Evolutionary conservation across 2,113 vertebrate species (phyloP), one percentile per base, ranked within the genome.

Genomic region (Cairina moschata): DNA sequence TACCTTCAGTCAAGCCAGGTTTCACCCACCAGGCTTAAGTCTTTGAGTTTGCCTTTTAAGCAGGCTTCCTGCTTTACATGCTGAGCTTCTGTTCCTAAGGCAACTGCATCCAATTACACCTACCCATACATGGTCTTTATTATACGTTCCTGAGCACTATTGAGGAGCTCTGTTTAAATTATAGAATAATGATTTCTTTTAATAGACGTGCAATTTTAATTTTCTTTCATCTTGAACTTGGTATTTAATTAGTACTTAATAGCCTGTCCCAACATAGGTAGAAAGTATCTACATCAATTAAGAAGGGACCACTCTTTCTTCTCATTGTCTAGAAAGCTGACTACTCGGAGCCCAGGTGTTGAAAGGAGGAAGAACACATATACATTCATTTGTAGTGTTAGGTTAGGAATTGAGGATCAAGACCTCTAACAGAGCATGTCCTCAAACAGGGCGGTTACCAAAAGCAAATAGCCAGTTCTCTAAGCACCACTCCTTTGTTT

Each of bases 1-100:
- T 60, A 82, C 48, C 48, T 88, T 85, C 31, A 73, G n/a, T 67
- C 54, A 52, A 82, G 36, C 28, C n/a, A 63, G 52, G 13, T 86
- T 95, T 91, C 44, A 46, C 62, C 23, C 60, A 66, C 10, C 22
- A 48, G 73, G 77, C 76, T 88, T 88, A 82, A 90, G 83, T 66
- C 87, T 91, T 68, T 63, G 46, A 93, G 44, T 89, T 91, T 85
- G 29, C 78, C 80, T 92, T 91, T 90, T 88, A 88, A 92, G 15
- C 71, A 76, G 48, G 32, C 21, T 90, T 75, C 48, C 56, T 94
- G 58, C 80, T 91, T 86, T 90, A 38, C 74, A 17, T 75, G 78
- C 87, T 91, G 89, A 96, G 50, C 69, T 65, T 66, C 87, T 95
- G 94, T 97, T 97, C 91, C 96, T 97, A 97, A 95, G 96, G 96